Percentiles rank a stretch among this genome's conserved stretches.
Evolutionary conservation across 92 coral and sea anemone species (phyloP).

Genomic region (Parazoanthus swiftii): DNA sequence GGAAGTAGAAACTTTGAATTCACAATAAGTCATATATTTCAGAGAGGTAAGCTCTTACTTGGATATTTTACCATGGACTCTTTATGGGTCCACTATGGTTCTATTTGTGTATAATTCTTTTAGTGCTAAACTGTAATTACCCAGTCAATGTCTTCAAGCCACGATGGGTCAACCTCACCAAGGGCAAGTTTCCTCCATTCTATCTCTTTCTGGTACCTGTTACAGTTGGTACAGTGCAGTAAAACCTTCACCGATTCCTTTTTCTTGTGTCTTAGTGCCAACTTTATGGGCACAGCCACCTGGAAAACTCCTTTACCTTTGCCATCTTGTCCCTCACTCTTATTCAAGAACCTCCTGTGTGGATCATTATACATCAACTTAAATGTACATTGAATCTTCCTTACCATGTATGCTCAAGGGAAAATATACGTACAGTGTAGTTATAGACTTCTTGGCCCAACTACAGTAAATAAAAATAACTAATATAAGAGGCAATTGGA

Average conservation of each 20-base stretch:
- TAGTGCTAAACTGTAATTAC: constrained; percentile 6
- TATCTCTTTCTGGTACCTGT: constrained; percentile 53
- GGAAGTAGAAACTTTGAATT: too few relatives aligned
- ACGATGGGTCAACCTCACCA: constrained; percentile 66
- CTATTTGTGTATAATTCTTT: too few relatives aligned
- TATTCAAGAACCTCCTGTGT: constrained; percentile 62
- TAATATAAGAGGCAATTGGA: too few relatives aligned
- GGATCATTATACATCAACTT: neutral
- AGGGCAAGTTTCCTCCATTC: constrained; percentile 86
- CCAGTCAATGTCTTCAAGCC: constrained; percentile 79
- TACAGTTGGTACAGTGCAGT: constrained; percentile 73
- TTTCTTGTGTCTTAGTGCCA: constrained; percentile 63
- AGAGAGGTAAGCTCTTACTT: too few relatives aligned
- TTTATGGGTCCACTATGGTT: too few relatives aligned
- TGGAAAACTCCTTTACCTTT: constrained; percentile 40
- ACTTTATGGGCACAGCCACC: constrained; percentile 80
- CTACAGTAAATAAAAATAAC: neutral
- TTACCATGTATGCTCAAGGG: too few relatives aligned
- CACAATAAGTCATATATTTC: too few relatives aligned
- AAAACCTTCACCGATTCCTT: constrained; percentile 67
- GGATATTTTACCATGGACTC: too few relatives aligned
- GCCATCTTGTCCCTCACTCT: constrained; percentile 30
- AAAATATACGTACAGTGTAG: too few relatives aligned
- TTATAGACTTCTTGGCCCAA: too few relatives aligned
- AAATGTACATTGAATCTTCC: too few relatives aligned